phyloP scores from a whole-genome alignment of 2,113 vertebrate genomes.

The Leucosticte australis region DNA sequence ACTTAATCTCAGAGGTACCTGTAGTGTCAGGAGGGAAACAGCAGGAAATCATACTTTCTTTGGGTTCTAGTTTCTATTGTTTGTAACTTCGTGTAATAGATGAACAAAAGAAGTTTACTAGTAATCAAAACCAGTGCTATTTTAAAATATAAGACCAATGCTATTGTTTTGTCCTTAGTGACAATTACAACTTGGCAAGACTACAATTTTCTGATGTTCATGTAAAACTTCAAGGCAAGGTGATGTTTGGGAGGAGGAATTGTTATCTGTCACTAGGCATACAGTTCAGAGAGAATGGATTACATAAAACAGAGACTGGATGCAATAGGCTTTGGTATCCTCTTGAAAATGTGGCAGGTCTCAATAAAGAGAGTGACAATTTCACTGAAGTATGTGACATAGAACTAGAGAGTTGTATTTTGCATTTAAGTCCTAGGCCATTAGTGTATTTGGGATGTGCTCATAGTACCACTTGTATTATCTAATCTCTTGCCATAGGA shows the following conservation, averaged over 20 bases:
- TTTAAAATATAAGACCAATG: neutral
- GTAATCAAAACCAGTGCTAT: neutral
- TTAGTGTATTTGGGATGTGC: neutral
- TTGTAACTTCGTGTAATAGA: neutral
- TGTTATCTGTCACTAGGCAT: neutral
- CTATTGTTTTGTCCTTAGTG: neutral
- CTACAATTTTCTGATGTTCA: neutral
- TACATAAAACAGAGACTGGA: neutral
- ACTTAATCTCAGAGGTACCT: neutral
- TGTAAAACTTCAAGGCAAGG: neutral
- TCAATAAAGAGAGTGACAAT: neutral
- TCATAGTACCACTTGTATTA: neutral
- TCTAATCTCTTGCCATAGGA: neutral
- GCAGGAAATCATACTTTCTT: neutral
- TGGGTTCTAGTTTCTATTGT: neutral
- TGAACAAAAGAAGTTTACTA: neutral
- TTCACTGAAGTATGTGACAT: neutral
- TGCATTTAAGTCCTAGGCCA: neutral
- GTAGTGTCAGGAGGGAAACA: neutral
- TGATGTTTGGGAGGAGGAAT: fast-evolving
- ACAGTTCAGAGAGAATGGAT: neutral
- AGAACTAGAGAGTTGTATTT: neutral
- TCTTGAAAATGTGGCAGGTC: neutral
- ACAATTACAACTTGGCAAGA: neutral
- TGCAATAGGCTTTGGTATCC: neutral